Evolutionary conservation across 2,113 vertebrate genomes (phyloP), one percentile per base, ranked within the genome.

Genomic region (Mustela lutreola): DNA sequence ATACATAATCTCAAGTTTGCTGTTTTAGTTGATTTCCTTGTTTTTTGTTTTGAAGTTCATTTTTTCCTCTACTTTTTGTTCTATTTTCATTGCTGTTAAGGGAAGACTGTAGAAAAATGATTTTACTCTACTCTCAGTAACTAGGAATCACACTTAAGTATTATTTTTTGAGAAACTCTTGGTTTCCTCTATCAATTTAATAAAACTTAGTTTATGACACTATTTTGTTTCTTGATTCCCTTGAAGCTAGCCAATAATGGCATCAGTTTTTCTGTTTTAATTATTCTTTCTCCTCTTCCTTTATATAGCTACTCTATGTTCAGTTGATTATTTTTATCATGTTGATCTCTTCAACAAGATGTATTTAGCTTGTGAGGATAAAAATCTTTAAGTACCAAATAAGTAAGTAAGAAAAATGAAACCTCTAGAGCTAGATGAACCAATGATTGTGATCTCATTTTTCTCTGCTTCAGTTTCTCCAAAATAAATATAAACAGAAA

Each of bases 81-180:
- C 70, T 91, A 36, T 62, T 97, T 86, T 85, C 39, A 22, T 58
- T 94, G 1, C 19, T 84, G 97, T 95, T 45, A 65, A 80, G 45
- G 7, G 33, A 89, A 87, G 18, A 88, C n/a, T 62, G 11, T 63
- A 91, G 63, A 56, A 92, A 88, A 96, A 92, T 88, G 6, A 62
- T 62, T 94, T 94, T 93, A 86, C 22, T 90, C 45, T 39, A 83
- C 22, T 39, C 36, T 75, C n/a, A 62, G 10, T 76, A 82, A 84
- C 42, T 91, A 82, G 53, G 87, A 91, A 71, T 80, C 11, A 85
- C 24, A 78, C 18, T 48, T 36, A 88, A 53, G n/a, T 88, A 33
- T 63, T 70, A 22, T 75, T 42, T 78, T 78, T 78, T 48, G 26
- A 89, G 79, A 24, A 89, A 18, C 19, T 84, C 36, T 84, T 71